Conservation (phyloP, 2,888 invertebrate genomes). For the Ormyrus rosae region DNA sequence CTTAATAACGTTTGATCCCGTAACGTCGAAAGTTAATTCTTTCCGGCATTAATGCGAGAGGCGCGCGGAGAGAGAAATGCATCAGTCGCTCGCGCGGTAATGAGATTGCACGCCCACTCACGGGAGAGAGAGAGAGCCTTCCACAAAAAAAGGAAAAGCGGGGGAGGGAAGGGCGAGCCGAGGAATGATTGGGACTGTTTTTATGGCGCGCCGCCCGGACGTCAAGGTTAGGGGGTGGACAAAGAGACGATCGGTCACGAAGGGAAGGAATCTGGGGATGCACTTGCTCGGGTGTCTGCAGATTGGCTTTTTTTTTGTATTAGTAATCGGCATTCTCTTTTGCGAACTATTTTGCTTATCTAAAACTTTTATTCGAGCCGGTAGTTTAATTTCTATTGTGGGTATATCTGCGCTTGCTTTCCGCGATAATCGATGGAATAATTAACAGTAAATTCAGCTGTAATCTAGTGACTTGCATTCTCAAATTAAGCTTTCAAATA, state of each 20-base stretch:
- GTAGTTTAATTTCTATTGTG: too few species aligned
- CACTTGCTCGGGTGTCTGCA: too few species aligned
- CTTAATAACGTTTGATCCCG: slow-evolving; percentile 72
- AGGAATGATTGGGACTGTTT: too few species aligned
- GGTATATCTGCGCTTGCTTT: neutral
- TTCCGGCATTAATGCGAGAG: slow-evolving; percentile 72
- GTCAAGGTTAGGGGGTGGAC: too few species aligned
- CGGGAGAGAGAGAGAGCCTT: too few species aligned
- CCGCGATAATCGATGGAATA: neutral
- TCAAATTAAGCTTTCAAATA: slow-evolving; percentile 9
- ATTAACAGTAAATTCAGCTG: neutral
- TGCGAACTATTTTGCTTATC: too few species aligned
- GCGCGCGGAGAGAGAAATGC: slow-evolving; percentile 66
- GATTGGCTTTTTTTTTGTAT: too few species aligned
- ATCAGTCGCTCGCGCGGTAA: slow-evolving; percentile 46
- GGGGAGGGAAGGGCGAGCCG: slow-evolving; percentile 61
- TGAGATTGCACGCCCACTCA: slow-evolving; percentile 30
- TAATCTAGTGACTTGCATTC: slow-evolving; percentile 31
- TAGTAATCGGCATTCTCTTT: too few species aligned
- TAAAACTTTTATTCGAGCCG: too few species aligned
- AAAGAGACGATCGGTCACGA: too few species aligned
- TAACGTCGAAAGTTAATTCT: slow-evolving; percentile 73
- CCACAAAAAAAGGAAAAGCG: neutral
- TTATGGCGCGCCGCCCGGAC: too few species aligned
- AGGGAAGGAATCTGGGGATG: too few species aligned